Evolutionary conservation across 2,797 vertebrate genomes (phyloP).

Genomic region (Tenualosa ilisha): DNA sequence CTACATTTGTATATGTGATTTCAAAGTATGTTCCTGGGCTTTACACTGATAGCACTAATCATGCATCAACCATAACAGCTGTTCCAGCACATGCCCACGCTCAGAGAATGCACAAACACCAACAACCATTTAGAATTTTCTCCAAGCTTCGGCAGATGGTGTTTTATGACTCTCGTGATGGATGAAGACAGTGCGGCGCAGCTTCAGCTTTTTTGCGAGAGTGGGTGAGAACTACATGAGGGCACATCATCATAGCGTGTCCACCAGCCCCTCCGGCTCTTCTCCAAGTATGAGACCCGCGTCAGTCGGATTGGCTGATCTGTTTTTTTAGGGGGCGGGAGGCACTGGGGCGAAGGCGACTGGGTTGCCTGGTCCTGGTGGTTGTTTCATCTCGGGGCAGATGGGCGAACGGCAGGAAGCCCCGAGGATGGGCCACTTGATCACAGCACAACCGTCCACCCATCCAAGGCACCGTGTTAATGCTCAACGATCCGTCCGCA

Average conservation of each 20-base stretch:
- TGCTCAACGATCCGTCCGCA: constrained; percentile 36
- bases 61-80: constrained; percentile 23
- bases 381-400: constrained; percentile 26
- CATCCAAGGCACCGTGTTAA: constrained; percentile 1
- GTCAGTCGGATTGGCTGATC: background rate
- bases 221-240: background rate
- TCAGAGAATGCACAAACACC: constrained; percentile 13
- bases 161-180: constrained; percentile 5
- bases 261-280: background rate
- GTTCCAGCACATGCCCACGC: background rate
- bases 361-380: background rate
- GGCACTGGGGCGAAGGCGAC: background rate
- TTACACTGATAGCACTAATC: constrained; percentile 20
- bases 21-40: background rate
- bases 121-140: constrained; percentile 10
- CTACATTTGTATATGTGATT: background rate
- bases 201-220: background rate
- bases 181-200: background rate
- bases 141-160: constrained; percentile 12
- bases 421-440: constrained; percentile 7
- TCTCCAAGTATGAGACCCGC: background rate
- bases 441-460: constrained; percentile 19
- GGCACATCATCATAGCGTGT: background rate
- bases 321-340: background rate
- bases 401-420: constrained; percentile 36